These are phyloP conservation scores for Hystrix brachyura DNA, from an alignment of 2,113 vertebrate species.

Conservation along the genomic window DNA sequence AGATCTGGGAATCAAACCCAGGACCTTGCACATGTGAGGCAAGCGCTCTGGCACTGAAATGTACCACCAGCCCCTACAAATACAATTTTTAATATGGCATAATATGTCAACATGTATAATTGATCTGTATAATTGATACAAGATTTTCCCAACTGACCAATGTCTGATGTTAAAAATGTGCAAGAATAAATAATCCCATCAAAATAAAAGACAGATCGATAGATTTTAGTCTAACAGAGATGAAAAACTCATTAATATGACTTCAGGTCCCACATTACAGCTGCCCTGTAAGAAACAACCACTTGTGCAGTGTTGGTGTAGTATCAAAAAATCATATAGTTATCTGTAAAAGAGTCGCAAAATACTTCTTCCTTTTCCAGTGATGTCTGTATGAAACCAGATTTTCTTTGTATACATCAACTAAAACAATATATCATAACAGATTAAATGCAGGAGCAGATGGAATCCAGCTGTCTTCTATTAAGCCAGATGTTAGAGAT, in stretches of 20 bases:
- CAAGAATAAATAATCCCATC: not conserved
- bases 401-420: conserved; percentile 53
- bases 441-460: conserved; percentile 40
- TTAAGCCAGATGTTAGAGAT: conserved; percentile 45
- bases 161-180: not conserved
- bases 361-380: not conserved
- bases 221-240: not conserved
- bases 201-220: not conserved
- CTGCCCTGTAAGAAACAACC: not conserved
- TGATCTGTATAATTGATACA: not conserved
- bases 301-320: not conserved
- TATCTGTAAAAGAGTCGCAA: conserved; percentile 9
- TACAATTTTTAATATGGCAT: not conserved
- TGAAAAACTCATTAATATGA: not conserved
- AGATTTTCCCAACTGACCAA: not conserved
- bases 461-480: not conserved
- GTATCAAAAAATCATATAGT: not conserved
- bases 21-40: too few relatives aligned
- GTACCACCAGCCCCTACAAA: not conserved
- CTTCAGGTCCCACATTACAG: not conserved
- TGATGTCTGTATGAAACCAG: conserved; percentile 20
- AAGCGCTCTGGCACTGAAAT: not conserved
- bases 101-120: not conserved
- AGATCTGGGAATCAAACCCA: not conserved
- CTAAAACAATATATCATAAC: not conserved